phyloP scores from a whole-genome alignment of 2,888 invertebrate genomes.

The Leucophenga montana region DNA sequence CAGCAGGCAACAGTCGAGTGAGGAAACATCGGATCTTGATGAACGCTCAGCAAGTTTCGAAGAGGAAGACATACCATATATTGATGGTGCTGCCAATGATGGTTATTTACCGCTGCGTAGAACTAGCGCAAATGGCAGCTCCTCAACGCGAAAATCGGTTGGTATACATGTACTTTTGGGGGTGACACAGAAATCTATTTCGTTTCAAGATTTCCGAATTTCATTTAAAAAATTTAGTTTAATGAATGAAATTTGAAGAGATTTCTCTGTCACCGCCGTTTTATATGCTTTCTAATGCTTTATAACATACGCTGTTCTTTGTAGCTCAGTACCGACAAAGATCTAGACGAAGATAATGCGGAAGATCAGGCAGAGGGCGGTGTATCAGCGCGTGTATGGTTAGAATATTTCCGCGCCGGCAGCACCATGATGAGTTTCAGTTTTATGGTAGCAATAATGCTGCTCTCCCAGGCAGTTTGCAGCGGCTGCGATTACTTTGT shows the following conservation, averaged over 20 bases:
- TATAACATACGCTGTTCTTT: background rate
- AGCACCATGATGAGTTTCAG: conserved; percentile 74
- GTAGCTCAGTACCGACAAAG: conserved; percentile 62
- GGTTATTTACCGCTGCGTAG: conserved; percentile 67
- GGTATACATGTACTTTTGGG: conserved; percentile 35
- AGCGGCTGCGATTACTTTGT: conserved; percentile 79
- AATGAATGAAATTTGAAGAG: too few species aligned
- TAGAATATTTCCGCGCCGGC: conserved; percentile 74
- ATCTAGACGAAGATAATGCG: conserved; percentile 51
- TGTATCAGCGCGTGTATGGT: conserved; percentile 72
- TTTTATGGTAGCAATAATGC: conserved; percentile 73
- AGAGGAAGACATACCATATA: conserved; percentile 73
- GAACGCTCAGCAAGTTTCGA: conserved; percentile 49
- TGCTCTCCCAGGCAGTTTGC: conserved; percentile 76
- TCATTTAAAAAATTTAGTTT: too few species aligned
- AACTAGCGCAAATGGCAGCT: conserved; percentile 54
- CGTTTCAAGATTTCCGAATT: too few species aligned
- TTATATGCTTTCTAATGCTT: too few species aligned
- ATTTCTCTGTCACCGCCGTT: too few species aligned
- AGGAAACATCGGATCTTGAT: conserved; percentile 33
- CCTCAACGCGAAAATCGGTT: conserved; percentile 64
- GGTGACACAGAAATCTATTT: too few species aligned
- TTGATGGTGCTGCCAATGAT: conserved; percentile 65
- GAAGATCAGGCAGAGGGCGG: conserved; percentile 73
- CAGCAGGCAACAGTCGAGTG: conserved; percentile 26